Evolutionary conservation across 2,797 vertebrate species (phyloP).

Genomic region (Danionella dracula): DNA sequence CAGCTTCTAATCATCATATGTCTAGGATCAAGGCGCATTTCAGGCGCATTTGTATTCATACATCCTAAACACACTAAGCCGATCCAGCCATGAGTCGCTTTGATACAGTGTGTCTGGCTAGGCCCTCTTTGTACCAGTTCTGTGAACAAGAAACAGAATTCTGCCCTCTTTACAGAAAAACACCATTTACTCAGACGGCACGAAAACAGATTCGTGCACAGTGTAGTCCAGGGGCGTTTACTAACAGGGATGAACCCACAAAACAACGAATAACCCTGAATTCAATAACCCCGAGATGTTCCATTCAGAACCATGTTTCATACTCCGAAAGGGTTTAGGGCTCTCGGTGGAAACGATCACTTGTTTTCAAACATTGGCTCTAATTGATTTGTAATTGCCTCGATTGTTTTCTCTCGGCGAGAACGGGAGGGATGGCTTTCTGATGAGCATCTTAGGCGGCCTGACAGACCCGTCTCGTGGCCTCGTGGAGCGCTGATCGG

Average conservation of each 20-base stretch:
- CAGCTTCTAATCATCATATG: constrained; percentile 47
- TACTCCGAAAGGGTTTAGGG: constrained; percentile 20
- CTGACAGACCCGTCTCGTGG: constrained; percentile 34
- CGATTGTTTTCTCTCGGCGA: constrained; percentile 16
- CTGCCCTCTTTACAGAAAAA: constrained; percentile 65
- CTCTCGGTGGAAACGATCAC: constrained; percentile 18
- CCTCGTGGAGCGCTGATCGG: constrained; percentile 23
- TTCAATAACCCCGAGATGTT: constrained; percentile 54
- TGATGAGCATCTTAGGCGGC: constrained; percentile 27
- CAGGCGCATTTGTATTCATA: constrained; percentile 52
- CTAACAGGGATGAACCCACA: constrained; percentile 58
- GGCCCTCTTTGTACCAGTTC: constrained; percentile 34
- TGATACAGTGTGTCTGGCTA: constrained; percentile 39
- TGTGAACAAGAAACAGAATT: constrained; percentile 55
- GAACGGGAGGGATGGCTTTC: constrained; percentile 13
- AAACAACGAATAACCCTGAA: constrained; percentile 51
- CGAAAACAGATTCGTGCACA: constrained; percentile 61
- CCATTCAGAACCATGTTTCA: constrained; percentile 41
- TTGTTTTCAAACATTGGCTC: constrained; percentile 27
- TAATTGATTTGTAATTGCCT: constrained; percentile 36
- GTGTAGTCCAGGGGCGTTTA: constrained; percentile 64
- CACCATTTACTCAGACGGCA: constrained; percentile 65
- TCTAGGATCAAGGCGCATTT: constrained; percentile 51
- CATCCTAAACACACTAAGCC: constrained; percentile 57
- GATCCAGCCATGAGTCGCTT: constrained; percentile 51